Evolutionary conservation across 2,113 vertebrate species (phyloP).

Genomic region (Ondatra zibethicus): DNA sequence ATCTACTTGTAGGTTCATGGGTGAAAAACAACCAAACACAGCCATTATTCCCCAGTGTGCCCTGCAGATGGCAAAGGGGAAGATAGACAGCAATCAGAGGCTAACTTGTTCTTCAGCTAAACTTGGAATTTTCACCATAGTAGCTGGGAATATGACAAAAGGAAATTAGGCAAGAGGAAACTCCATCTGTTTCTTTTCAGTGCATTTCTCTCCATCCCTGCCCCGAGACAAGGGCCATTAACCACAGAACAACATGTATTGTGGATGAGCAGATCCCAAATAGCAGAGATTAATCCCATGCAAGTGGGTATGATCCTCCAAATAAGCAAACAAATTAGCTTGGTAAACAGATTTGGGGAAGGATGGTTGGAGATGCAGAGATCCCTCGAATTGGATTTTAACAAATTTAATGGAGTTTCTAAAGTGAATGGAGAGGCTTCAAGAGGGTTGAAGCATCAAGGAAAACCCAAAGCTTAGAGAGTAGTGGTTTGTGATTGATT

Average conservation of each 20-base stretch:
- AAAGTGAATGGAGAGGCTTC: slow-evolving; percentile 61
- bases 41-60: neutral
- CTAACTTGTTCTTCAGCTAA: neutral
- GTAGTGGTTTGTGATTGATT: neutral
- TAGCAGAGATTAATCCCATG: slow-evolving; percentile 62
- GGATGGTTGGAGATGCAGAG: slow-evolving; percentile 49
- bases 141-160: neutral
- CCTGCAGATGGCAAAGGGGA: neutral
- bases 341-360: slow-evolving; percentile 65
- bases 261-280: slow-evolving; percentile 60
- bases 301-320: slow-evolving; percentile 65
- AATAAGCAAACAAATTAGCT: slow-evolving; percentile 72
- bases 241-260: slow-evolving; percentile 60
- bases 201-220: slow-evolving; percentile 64
- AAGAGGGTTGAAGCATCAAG: slow-evolving; percentile 13
- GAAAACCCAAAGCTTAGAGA: slow-evolving; percentile 22
- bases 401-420: slow-evolving; percentile 62
- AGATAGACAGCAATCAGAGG: neutral
- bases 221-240: slow-evolving; percentile 63
- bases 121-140: neutral
- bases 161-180: slow-evolving; percentile 50
- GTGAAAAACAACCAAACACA: neutral
- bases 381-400: slow-evolving; percentile 61
- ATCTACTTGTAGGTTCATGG: neutral
- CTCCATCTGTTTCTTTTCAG: slow-evolving; percentile 59